Evolutionary conservation across 1,140 invertebrate species (phyloP).

Genomic region (Cataglyphis hispanica): DNA sequence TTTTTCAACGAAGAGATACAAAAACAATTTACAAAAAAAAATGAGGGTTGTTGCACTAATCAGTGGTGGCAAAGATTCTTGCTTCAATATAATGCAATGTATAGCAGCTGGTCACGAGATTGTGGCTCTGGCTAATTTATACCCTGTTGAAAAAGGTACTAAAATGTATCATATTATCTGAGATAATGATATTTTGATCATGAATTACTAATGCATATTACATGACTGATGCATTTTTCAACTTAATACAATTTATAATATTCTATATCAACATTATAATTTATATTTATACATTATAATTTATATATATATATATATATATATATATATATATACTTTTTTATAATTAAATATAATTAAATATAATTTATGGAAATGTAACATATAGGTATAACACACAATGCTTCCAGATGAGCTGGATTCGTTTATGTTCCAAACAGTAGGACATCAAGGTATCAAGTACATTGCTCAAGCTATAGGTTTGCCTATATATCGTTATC

Average conservation of each 20-base stretch:
- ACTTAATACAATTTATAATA: not conserved
- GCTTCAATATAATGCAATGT: conserved; percentile 99
- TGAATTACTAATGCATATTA: not conserved
- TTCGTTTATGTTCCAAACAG: conserved; percentile 99
- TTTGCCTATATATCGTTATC: conserved; percentile 95
- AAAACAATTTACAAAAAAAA: conserved; percentile 65
- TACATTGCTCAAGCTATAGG: conserved; percentile 97
- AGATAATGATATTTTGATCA: not conserved
- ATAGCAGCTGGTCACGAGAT: conserved; percentile 98
- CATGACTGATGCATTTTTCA: not conserved
- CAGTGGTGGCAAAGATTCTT: conserved; percentile 99
- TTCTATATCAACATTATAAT: conserved; percentile 19
- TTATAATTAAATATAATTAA: no score
- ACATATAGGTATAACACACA: conserved; percentile 37
- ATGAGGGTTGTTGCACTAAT: conserved; percentile 96
- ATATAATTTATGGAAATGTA: conserved; percentile 57
- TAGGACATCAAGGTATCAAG: conserved; percentile 97
- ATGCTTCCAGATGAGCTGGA: conserved; percentile 95
- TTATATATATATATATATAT: conserved; percentile 39
- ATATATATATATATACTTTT: no score
- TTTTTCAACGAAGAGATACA: conserved; percentile 57
- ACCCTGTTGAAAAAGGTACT: conserved; percentile 94
- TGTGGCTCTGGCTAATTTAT: conserved; percentile 98
- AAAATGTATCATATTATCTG: conserved; percentile 22
- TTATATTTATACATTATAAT: conserved; percentile 25